Evolutionary conservation across 2,797 vertebrate species (phyloP), one percentile per base, ranked within the genome.

Genomic region (Sebastes dallii): DNA sequence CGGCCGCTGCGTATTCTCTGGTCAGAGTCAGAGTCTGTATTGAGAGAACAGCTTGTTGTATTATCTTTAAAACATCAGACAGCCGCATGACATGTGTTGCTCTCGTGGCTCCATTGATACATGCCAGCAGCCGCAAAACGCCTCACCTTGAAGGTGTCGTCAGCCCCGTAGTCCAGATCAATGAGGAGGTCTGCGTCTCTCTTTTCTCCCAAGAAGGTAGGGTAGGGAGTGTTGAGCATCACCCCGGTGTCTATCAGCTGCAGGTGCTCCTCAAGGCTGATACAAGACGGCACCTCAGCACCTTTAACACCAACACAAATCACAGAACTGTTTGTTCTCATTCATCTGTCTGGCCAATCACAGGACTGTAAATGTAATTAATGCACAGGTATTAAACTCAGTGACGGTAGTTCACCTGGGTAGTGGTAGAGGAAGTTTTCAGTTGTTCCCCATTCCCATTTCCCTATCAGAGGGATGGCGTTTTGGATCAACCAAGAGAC

Each of bases 11-110:
- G 0, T 93, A 93, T 54, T 91, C 83, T 84, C 88, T 85, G 66
- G 83, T 76, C 1, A 88, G 54, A 66, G 78, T 93, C 64, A 94
- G 81, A 8, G 91, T 93, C 92, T 94, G 87, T 34, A 42, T 42
- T 54, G 9, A 61, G 3, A 11, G 34, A 76, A 62, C 55, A 11
- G 16, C 64, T 75, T 32, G 46, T 24, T 52, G 7, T 42, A 46
- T 11, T 20, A 20, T 24, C 25, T 64, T 46, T 20, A 60, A 60
- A 18, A 32, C 30, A 25, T 56, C 13, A 24, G 12, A 13, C 29
- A 54, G 12, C 11, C 20, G 22, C 4, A 7, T 24, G 22, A 56
- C 14, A 27, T 2, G 2, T 5, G 32, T n/a, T 11, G 2, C 8
- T 14, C 54, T 24, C 10, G 12, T 13, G 54, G 0, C 54, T 56